Evolutionary conservation across 1,140 invertebrate genomes (phyloP).

Genomic region (Rhynchophorus ferrugineus): DNA sequence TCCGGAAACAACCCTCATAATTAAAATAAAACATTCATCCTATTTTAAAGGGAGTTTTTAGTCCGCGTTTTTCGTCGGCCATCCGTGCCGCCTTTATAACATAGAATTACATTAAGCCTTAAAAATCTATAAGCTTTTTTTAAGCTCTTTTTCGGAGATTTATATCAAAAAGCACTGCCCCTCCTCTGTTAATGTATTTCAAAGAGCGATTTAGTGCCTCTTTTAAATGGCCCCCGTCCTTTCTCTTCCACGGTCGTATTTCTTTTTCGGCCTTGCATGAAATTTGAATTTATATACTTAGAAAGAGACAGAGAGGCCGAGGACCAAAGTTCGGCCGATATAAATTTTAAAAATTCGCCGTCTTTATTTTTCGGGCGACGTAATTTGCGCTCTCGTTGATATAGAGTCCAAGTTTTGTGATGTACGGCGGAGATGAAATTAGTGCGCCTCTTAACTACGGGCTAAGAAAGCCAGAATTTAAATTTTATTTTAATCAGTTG

Average conservation of each 20-base stretch:
- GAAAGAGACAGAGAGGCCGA: slow-evolving; percentile 2
- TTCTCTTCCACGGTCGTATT: background rate
- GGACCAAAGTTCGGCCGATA: background rate
- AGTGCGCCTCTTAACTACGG: too few species aligned
- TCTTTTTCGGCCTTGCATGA: slow-evolving; percentile 14
- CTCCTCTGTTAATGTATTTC: slow-evolving; percentile 21
- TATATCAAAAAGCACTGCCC: slow-evolving; percentile 15
- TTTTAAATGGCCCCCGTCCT: slow-evolving; percentile 9
- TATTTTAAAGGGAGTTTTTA: too few species aligned
- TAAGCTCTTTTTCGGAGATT: slow-evolving; percentile 6
- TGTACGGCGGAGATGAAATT: too few species aligned
- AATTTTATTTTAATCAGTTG: too few species aligned
- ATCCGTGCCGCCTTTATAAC: background rate
- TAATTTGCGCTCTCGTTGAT: background rate
- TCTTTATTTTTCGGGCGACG: background rate
- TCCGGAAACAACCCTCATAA: too few species aligned
- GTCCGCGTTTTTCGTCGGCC: too few species aligned
- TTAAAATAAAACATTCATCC: too few species aligned
- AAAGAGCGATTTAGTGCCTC: slow-evolving; percentile 16
- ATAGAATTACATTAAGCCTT: background rate
- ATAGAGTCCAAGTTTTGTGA: too few species aligned
- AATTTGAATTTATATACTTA: slow-evolving; percentile 15
- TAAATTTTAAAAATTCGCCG: slow-evolving; percentile 3
- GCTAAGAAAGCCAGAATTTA: too few species aligned
- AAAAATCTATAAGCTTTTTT: slow-evolving; percentile 6